Base-by-base conservation (phyloP, 1,140 invertebrate species). In the Musca domestica region DNA sequence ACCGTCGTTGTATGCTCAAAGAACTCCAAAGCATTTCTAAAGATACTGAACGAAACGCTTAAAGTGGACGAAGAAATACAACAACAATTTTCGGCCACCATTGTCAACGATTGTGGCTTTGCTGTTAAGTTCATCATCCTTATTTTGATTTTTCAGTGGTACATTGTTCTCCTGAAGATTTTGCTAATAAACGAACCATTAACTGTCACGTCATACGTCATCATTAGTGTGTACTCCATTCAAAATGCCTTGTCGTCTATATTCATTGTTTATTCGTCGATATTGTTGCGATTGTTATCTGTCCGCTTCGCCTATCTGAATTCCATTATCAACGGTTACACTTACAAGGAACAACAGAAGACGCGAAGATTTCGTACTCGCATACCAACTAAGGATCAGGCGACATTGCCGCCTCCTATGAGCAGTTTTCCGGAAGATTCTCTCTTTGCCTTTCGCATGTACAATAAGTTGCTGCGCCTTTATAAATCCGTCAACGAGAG, bases 11-110 rank as follows among this genome's bases (percentile, higher is more conserved):
- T 80, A 1, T 80, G 78, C 17, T 71, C 70, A 1, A 71, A 71
- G 17, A 78, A 80, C 66, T 72, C 76, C 0, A 80, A 77, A 27
- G 68, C 30, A 19, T 76, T 78, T 64, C 10, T 80, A 17, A 67
- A 76, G 20, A 77, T 80, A 20, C 72, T 80, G 65, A 80, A 80
- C 52, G 78, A 80, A 15, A 78, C 78, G 6, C 72, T 80, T 1
- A 72, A 76, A 17, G 63, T 80, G 46, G 78, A 80, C 58, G 71
- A 77, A 52, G 78, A 78, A 47, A 71, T 80, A 25, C 67, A 63
- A 5, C 70, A 68, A 3, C 71, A 72, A 58, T 80, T 72, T 70
- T 68, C 73, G 2, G 67, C 67, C 7, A 73, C 67, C 5, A 56
- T 80, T 0, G 67, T 70, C 51, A 73, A 78, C 30, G 67, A 74